These are phyloP conservation scores for Drosophila seguyi DNA, from an alignment of 1,140 invertebrate species.

Conservation along the genomic window DNA sequence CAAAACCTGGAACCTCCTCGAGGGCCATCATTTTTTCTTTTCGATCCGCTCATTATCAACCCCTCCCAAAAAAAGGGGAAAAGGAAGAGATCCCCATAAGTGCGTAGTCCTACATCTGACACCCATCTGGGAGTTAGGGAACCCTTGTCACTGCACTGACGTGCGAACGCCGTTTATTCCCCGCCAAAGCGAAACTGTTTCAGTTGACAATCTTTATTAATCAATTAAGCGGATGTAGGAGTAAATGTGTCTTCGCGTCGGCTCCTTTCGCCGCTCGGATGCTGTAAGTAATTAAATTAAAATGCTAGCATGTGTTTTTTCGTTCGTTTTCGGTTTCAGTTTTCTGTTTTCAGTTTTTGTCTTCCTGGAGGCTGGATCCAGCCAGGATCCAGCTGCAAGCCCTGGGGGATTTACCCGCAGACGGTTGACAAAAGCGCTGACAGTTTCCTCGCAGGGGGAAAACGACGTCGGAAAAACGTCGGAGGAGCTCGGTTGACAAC, in stretches of 20 bases:
- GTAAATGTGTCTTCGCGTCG: constrained; percentile 49
- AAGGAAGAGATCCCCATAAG: constrained; percentile 41
- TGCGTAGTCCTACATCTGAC: constrained; percentile 62
- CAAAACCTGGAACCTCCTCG: constrained; percentile 16
- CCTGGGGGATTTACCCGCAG: constrained; percentile 66
- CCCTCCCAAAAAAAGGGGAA: constrained; percentile 22
- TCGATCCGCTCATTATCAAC: constrained; percentile 49
- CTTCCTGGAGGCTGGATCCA: constrained; percentile 29
- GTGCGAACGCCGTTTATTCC: constrained; percentile 63
- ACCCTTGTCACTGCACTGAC: constrained; percentile 65
- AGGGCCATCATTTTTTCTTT: constrained; percentile 17
- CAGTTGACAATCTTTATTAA: constrained; percentile 79
- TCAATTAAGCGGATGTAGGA: constrained; percentile 71
- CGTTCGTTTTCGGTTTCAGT: constrained; percentile 28
- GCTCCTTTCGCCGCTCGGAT: constrained; percentile 58
- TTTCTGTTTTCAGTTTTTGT: constrained; percentile 23
- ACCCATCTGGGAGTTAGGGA: constrained; percentile 55
- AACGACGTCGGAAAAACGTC: constrained; percentile 2
- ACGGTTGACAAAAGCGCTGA: constrained; percentile 78
- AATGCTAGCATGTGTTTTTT: constrained; percentile 81
- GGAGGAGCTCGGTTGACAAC: constrained; percentile 62
- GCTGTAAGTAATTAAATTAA: constrained; percentile 83
- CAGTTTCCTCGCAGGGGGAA: constrained; percentile 41
- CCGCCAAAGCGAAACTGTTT: constrained; percentile 35
- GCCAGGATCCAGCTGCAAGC: constrained; percentile 44